A percentile compares a stretch with the other conserved stretches of the same genome.
These are phyloP conservation scores for Tachuris rubrigastra DNA, from an alignment of 2,113 vertebrate genomes.

Conservation along the genomic window DNA sequence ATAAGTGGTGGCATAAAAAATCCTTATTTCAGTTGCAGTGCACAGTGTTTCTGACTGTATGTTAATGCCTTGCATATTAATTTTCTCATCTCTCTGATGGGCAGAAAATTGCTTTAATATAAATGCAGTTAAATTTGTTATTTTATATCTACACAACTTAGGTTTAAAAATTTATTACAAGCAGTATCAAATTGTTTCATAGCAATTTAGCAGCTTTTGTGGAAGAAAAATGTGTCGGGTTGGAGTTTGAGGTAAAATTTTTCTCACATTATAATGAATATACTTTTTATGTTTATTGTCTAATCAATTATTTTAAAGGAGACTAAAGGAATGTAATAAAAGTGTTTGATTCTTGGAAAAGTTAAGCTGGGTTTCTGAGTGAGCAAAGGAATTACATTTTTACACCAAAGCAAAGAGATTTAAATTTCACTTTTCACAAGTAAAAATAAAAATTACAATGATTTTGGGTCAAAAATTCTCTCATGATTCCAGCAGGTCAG, in stretches of 20 bases:
- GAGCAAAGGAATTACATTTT: background rate
- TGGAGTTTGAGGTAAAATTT: slow-evolving; percentile 26
- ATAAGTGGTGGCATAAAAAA: slow-evolving; percentile 41
- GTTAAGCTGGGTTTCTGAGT: background rate
- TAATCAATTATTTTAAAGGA: slow-evolving; percentile 64
- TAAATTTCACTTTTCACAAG: background rate
- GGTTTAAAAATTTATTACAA: slow-evolving; percentile 54
- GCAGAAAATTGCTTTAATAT: slow-evolving; percentile 70
- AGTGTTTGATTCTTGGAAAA: slow-evolving; percentile 6
- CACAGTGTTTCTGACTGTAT: slow-evolving; percentile 48
- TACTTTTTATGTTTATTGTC: slow-evolving; percentile 53
- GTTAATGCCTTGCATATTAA: slow-evolving; percentile 72
- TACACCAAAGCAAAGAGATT: background rate
- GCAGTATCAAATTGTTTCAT: slow-evolving; percentile 43
- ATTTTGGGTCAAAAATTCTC: background rate
- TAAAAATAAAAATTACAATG: background rate
- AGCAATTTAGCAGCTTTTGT: slow-evolving; percentile 43
- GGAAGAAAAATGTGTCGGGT: slow-evolving; percentile 33
- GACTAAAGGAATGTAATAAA: slow-evolving; percentile 4
- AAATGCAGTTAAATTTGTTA: slow-evolving; percentile 70
- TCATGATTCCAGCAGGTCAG: background rate
- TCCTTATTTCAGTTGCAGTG: slow-evolving; percentile 41
- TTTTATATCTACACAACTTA: slow-evolving; percentile 59
- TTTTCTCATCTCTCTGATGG: slow-evolving; percentile 69
- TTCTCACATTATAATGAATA: slow-evolving; percentile 53